A percentile compares a stretch with the other conserved stretches of the same genome.
Evolutionary conservation across 2,888 invertebrate species (phyloP).

Genomic region (Automeris io): DNA sequence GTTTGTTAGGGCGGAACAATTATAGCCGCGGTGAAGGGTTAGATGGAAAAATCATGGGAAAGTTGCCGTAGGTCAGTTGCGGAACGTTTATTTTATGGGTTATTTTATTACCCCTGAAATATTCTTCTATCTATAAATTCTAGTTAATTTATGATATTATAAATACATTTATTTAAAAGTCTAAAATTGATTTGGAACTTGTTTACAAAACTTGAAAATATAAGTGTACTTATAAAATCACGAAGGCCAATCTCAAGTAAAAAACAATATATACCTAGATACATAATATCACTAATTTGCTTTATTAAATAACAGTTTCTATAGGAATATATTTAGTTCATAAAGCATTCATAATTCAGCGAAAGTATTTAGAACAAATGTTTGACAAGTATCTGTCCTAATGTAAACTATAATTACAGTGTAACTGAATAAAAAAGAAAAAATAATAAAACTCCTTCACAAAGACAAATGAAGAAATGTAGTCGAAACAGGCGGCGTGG

Average conservation of each 20-base stretch:
- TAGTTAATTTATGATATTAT: background rate
- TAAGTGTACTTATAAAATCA: too few relatives aligned
- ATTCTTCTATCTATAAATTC: background rate
- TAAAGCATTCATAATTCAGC: background rate
- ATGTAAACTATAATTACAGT: constrained; percentile 57
- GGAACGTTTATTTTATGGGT: background rate
- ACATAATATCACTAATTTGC: too few relatives aligned
- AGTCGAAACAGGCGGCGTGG: constrained; percentile 48
- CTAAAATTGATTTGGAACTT: too few relatives aligned
- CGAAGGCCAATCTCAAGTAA: too few relatives aligned
- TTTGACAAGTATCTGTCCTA: constrained; percentile 23
- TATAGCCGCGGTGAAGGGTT: constrained; percentile 47
- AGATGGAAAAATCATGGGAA: constrained; percentile 61
- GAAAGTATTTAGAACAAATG: constrained; percentile 3
- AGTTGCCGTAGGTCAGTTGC: constrained; percentile 61
- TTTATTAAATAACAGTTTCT: too few relatives aligned
- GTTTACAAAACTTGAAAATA: too few relatives aligned
- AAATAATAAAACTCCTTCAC: constrained; percentile 35
- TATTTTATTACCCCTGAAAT: too few relatives aligned
- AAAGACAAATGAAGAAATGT: constrained; percentile 69
- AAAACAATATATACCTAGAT: too few relatives aligned
- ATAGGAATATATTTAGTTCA: too few relatives aligned
- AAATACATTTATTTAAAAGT: too few relatives aligned
- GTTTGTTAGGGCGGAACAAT: constrained; percentile 72
- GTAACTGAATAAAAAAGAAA: constrained; percentile 38